phyloP scores from a whole-genome alignment of 37 sponge, comb jelly and placozoan genomes.

The Diacarnus erythraeanus region DNA sequence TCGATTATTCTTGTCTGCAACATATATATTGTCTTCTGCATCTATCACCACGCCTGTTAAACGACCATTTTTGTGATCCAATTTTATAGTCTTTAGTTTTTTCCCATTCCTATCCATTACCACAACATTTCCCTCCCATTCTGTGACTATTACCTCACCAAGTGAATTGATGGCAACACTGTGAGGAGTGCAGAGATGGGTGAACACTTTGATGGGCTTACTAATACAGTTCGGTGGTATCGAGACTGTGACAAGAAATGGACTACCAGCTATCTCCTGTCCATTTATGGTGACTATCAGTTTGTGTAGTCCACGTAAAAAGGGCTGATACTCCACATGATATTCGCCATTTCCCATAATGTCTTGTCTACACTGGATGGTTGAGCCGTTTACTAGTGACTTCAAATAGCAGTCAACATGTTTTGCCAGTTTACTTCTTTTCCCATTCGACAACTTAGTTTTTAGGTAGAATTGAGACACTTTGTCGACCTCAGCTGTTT shows the following conservation, averaged over 20 bases:
- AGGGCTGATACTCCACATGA: not conserved
- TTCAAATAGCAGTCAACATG: not conserved
- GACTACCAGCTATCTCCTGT: slow-evolving; percentile 2
- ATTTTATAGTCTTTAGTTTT: not conserved
- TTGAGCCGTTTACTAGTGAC: slow-evolving; percentile 6
- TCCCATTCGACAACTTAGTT: not conserved
- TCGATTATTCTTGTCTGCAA: not conserved
- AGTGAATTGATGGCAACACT: slow-evolving; percentile 10
- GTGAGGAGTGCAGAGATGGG: not conserved
- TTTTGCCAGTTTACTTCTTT: not conserved
- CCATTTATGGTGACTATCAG: slow-evolving; percentile 9
- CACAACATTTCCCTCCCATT: not conserved
- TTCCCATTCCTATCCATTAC: not conserved
- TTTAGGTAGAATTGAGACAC: not conserved
- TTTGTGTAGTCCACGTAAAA: slow-evolving; percentile 19
- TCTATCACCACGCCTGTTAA: too few species aligned
- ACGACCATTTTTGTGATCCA: not conserved
- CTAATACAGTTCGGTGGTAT: slow-evolving; percentile 24
- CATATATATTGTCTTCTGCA: too few species aligned
- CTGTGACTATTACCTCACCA: slow-evolving; percentile 16
- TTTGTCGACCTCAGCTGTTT: not conserved
- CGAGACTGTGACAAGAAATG: not conserved
- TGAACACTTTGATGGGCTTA: slow-evolving; percentile 6
- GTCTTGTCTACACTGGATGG: not conserved
- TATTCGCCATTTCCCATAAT: not conserved